These are phyloP conservation scores for Spongilla lacustris DNA, from an alignment of 37 sponge, comb jelly and placozoan genomes.

Conservation along the genomic window DNA sequence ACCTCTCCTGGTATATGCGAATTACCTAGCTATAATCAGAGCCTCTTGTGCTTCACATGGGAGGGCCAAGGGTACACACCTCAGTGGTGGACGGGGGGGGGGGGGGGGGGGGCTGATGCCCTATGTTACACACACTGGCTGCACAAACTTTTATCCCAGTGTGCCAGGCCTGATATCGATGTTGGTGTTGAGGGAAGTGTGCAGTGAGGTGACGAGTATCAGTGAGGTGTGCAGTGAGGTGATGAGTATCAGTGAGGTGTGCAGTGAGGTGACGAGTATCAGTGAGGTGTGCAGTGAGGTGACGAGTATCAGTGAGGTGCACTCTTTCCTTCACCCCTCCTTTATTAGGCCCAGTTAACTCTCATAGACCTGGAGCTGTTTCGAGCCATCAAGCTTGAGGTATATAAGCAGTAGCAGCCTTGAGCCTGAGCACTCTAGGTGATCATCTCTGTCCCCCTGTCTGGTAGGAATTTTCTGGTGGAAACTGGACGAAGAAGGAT, in stretches of 20 bases:
- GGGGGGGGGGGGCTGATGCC: too few relatives aligned
- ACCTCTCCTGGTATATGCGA: too few relatives aligned
- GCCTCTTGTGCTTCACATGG: too few relatives aligned
- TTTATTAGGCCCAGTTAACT: constrained; percentile 73
- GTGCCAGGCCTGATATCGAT: too few relatives aligned
- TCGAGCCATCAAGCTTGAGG: constrained; percentile 65
- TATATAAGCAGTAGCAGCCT: not conserved
- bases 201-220: not conserved
- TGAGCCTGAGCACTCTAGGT: not conserved
- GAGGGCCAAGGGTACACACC: too few relatives aligned
- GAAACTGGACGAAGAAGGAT: constrained; percentile 81
- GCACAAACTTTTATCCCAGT: too few relatives aligned
- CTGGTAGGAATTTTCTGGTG: constrained; percentile 65
- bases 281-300: not conserved
- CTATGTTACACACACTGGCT: too few relatives aligned
- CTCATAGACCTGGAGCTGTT: constrained; percentile 67
- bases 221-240: not conserved
- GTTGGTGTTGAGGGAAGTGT: not conserved
- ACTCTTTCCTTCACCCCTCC: not conserved
- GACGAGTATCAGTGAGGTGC: not conserved
- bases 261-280: not conserved
- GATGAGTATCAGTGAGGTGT: not conserved
- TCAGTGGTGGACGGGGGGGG: too few relatives aligned
- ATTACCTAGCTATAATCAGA: too few relatives aligned
- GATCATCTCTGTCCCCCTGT: not conserved